A percentile compares a stretch with the other conserved stretches of the same genome.
phyloP scores from a whole-genome alignment of 2,113 vertebrate species.

The Muscicapa adusta region DNA sequence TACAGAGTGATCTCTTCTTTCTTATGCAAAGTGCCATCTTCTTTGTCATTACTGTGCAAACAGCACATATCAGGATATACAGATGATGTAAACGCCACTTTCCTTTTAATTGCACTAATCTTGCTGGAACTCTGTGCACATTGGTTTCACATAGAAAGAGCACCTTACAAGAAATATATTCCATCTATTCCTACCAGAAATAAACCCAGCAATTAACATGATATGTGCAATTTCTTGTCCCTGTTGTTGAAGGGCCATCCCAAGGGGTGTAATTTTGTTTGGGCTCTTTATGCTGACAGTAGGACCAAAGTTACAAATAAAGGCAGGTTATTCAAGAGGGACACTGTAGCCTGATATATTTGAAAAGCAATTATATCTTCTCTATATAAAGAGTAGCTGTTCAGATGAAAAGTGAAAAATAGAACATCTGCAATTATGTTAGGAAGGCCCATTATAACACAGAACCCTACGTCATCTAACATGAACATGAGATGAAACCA shows the following conservation, averaged over 20 bases:
- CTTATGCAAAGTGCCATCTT: not conserved
- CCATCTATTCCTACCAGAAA: not conserved
- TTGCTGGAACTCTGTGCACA: not conserved
- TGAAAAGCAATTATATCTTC: not conserved
- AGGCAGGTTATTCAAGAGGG: not conserved
- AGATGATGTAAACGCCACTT: not conserved
- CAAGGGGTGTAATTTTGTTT: not conserved
- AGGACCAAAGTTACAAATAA: not conserved
- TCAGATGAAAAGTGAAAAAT: not conserved
- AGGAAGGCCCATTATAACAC: not conserved
- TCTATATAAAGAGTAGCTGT: not conserved
- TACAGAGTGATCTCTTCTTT: not conserved
- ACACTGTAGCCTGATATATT: not conserved
- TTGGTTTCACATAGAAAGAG: not conserved
- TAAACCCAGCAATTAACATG: not conserved
- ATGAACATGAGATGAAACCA: not conserved
- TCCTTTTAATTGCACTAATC: not conserved
- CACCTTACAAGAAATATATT: not conserved
- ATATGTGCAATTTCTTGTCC: not conserved
- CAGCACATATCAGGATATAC: not conserved
- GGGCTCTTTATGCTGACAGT: not conserved
- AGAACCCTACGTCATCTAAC: not conserved
- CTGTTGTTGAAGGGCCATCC: not conserved
- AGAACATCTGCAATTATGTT: not conserved
- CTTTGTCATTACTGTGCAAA: not conserved